Evolutionary conservation across 2,888 invertebrate species (phyloP).

Genomic region (Napeogenes inachia): DNA sequence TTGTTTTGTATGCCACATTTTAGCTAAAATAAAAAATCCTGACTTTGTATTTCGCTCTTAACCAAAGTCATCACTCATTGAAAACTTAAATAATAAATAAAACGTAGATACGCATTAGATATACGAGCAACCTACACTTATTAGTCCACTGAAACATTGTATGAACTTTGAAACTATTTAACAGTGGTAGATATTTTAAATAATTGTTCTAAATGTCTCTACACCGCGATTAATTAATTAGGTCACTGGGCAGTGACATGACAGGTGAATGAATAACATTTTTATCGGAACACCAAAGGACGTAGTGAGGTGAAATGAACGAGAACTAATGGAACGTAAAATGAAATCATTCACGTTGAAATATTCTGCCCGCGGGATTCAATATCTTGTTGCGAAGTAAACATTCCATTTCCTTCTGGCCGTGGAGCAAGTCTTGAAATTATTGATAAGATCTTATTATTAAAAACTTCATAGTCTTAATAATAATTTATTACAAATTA

Average conservation of each 20-base stretch:
- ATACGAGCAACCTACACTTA: no score
- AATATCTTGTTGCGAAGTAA: slow-evolving; percentile 51
- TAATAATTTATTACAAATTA: no score
- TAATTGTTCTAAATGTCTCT: not conserved
- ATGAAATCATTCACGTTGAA: slow-evolving; percentile 51
- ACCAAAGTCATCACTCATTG: no score
- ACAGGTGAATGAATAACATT: slow-evolving; percentile 10
- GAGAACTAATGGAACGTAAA: slow-evolving; percentile 46
- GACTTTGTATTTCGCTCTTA: no score
- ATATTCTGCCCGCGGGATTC: slow-evolving; percentile 44
- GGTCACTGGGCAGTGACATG: not conserved
- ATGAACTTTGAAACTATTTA: no score
- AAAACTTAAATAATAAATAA: no score
- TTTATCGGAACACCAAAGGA: slow-evolving; percentile 26
- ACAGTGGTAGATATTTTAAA: no score
- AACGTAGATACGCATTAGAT: no score
- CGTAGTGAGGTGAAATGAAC: slow-evolving; percentile 37
- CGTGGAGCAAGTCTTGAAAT: slow-evolving; percentile 18
- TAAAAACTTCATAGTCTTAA: no score
- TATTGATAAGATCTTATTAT: slow-evolving; percentile 3
- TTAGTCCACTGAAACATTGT: no score
- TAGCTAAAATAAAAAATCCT: no score
- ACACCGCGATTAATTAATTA: not conserved
- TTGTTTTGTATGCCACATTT: no score
- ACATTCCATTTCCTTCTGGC: slow-evolving; percentile 45